Base-by-base conservation (phyloP, 2,888 invertebrate genomes). In the Tetragnatha montana region DNA sequence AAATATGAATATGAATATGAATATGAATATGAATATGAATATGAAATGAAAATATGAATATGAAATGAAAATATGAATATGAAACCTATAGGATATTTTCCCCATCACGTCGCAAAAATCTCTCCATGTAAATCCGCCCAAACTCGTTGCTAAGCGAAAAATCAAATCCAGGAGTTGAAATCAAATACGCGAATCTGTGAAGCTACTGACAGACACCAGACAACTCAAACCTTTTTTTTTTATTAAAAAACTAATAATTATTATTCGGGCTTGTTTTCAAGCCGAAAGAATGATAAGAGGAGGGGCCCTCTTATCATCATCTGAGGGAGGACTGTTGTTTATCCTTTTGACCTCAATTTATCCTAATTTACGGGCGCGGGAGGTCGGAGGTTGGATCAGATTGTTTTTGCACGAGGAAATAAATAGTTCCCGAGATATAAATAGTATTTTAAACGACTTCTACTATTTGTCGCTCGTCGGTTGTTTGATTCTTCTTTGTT, bases 311-410 rank as follows among this genome's bases (percentile, higher is more conserved):
- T 85, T 79, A 85, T 85, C 85, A 85, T 71, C 85, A 47, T 14
- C 10, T n/a, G 10, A 60, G 60, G 19, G 78, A 73, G 73, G 80
- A 74, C 88, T 88, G 83, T 79, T 88, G 88, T 88, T 68, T 82
- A 84, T 84, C 88, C 83, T 88, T 35, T 88, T 88, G 88, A 88
- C 88, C 88, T 80, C 79, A 74, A 79, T 88, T 88, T 80, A 88
- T 88, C 88, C 88, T 84, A 80, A 88, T 88, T 88, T 88, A 88
- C 76, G 83, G 78, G 68, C 83, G 19, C 47, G 73, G 73, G 60
- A 88, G 88, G 83, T 88, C 88, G 83, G 51, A 50, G 80, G 79
- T 86, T 73, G 80, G 51, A 74, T 80, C 47, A 60, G 80, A 74
- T 80, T 80, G 70, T 86, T 86, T 86, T 86, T 80, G 47, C 60